Conservation (phyloP, 2,888 invertebrate genomes). For the Amaurobius ferox region DNA sequence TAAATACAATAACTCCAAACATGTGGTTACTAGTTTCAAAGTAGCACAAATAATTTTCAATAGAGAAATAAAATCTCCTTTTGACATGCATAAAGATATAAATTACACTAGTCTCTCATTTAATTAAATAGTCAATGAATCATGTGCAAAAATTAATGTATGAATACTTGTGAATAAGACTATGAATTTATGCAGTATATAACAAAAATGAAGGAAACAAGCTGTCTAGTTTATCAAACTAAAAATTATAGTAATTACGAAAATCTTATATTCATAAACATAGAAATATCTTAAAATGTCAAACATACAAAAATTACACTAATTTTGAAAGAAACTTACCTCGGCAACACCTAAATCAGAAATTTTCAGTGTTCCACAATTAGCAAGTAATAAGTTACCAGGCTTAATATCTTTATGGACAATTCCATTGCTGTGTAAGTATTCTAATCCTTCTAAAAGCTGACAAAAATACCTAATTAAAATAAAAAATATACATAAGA, state of each 20-base stretch:
- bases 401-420: constrained; percentile 99
- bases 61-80: no score
- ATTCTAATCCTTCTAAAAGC: constrained; percentile 94
- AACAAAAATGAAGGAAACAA: no score
- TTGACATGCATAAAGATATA: no score
- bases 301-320: background rate
- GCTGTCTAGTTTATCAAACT: background rate
- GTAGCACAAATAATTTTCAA: no score
- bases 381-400: constrained; percentile 93
- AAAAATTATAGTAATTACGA: background rate
- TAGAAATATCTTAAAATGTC: background rate
- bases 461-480: constrained; percentile 88
- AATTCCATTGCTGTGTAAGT: constrained; percentile 94
- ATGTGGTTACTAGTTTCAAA: no score
- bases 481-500: no score
- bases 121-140: no score
- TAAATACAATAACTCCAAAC: no score
- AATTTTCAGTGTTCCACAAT: constrained; percentile 95
- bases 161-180: no score
- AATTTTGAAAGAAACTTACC: constrained; percentile 81
- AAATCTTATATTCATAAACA: background rate
- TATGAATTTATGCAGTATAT: no score
- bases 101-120: no score
- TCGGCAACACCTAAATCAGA: constrained; percentile 99
- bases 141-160: no score